Base-by-base conservation (phyloP, 2,113 vertebrate species). In the Calidris pygmaea region DNA sequence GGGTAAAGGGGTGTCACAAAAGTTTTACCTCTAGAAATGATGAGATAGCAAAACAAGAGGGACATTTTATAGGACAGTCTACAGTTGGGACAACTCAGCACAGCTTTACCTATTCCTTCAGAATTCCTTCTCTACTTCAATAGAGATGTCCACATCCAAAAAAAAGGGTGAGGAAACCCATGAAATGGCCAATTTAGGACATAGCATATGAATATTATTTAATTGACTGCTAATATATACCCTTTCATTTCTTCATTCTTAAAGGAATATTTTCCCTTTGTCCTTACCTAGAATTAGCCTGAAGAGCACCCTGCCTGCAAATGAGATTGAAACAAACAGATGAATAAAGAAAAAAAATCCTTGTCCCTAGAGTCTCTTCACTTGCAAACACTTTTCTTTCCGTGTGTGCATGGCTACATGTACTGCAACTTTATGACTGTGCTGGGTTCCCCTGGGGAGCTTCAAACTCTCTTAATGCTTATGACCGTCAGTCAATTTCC, bases 391-490 rank as follows among this genome's bases (percentile, higher is more conserved):
- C 83, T 96, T 94, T 89, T 81, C 56, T 78, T 89, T 92, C 83
- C 48, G 8, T 88, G 65, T 80, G 48, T 75, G 80, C 87, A 92
- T 35, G 35, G 35, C 60, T 89, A 83, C 84, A 93, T 68, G 76
- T 81, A 65, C 35, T 73, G 88, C 92, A 94, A 70, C 90, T 93
- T 96, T 96, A 96, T 91, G 85, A 45, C 86, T 79, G 24, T 15
- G 10, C 45, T 92, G 43, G 14, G 63, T 32, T 95, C 77, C 91
- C 91, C 26, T 9, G 50, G 90, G 92, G 74, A 95, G 35, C 82
- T 88, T 87, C 95, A 95, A 90, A 86, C 89, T 95, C 87, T 96
- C 93, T 91, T 97, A 96, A 93, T 85, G 91, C 92, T 96, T 95
- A 95, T 93, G 94, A 90, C 85, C 7, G 5, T 48, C 75, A 94